Conservation (phyloP, 1,140 invertebrate species). For the Hylyphantes graminicola region DNA sequence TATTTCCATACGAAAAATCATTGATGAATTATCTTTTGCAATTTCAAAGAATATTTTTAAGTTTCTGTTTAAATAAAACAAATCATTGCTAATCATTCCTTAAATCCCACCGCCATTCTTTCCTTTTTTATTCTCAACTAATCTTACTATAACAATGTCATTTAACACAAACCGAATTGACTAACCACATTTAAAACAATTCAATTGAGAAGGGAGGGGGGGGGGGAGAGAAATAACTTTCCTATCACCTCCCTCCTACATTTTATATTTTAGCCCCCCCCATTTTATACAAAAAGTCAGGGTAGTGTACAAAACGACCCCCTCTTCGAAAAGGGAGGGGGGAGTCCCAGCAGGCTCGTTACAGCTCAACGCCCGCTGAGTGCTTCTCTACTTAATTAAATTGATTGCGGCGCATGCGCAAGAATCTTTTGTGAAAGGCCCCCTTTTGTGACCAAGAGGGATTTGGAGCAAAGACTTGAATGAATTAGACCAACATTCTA, state of each 20-base stretch:
- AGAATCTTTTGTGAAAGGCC: constrained; percentile 7
- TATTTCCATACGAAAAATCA: too few species aligned
- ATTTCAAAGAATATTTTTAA: too few species aligned
- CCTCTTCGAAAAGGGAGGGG: not conserved
- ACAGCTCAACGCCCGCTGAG: constrained; percentile 58
- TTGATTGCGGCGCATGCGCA: constrained; percentile 55
- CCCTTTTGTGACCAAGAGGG: constrained; percentile 20
- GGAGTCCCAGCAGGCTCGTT: constrained; percentile 52
- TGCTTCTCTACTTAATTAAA: constrained; percentile 59
- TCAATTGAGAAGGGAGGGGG: not conserved
- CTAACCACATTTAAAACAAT: too few species aligned
- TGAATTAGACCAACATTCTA: too few species aligned
- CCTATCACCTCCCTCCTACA: not conserved
- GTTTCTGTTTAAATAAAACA: too few species aligned
- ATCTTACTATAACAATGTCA: too few species aligned
- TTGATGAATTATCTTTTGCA: too few species aligned
- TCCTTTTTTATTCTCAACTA: too few species aligned
- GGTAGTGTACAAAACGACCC: not conserved
- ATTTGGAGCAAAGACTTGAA: not conserved
- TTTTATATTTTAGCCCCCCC: not conserved
- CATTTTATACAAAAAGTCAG: not conserved
- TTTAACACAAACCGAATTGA: too few species aligned
- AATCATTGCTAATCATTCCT: too few species aligned
- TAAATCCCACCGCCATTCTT: too few species aligned
- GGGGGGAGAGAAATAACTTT: not conserved